Base-by-base conservation (phyloP, 1,140 invertebrate genomes). In the Chelonus insularis region DNA sequence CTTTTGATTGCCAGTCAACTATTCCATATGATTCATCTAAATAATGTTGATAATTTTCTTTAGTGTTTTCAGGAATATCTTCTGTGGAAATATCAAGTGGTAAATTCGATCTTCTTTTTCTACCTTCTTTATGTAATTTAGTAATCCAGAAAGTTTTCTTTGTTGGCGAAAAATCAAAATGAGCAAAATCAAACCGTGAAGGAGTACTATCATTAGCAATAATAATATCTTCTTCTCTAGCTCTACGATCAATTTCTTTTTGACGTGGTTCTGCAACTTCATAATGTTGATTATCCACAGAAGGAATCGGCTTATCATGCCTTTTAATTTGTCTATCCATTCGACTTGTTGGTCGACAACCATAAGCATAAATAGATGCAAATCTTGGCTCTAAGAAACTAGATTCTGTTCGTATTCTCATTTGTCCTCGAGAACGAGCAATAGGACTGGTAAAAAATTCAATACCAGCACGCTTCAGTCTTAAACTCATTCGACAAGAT, bases 301-400 rank as follows among this genome's bases (percentile, higher is more conserved):
- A n/a, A 0, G 70, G 64, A 1, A 72, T 67, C 70, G 76, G 73
- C 20, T 78, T 76, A 57, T 79, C 76, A 4, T 76, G 73, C 8
- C 78, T 63, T 23, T 80, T 79, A 18, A 80, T 78, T 34, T 80
- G 75, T 43, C 77, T 78, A 18, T 77, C 76, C 16, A 65, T 34
- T 8, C 77, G 70, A 4, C 23, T 32, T 4, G 68, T 66, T 6
- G 73, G 65, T n/a, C 68, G 68, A 70, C 91, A 93, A 1, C 89
- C 90, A 51, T 92, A 92, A 1, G 91, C 91, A 70, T 92, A 92
- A 0, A 93, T 89, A 9, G 89, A 91, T 16, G 91, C 89, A 63
- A 92, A 92, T 21, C 90, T 87, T 0, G 90, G 91, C 70, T 93
- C 90, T 0, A 91, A 83, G 63, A 92, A 92, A 67, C 91, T 91